Percentiles rank a stretch among this genome's conserved stretches.
Evolutionary conservation across 1,140 invertebrate species (phyloP).

Genomic region (Bombus waltoni): DNA sequence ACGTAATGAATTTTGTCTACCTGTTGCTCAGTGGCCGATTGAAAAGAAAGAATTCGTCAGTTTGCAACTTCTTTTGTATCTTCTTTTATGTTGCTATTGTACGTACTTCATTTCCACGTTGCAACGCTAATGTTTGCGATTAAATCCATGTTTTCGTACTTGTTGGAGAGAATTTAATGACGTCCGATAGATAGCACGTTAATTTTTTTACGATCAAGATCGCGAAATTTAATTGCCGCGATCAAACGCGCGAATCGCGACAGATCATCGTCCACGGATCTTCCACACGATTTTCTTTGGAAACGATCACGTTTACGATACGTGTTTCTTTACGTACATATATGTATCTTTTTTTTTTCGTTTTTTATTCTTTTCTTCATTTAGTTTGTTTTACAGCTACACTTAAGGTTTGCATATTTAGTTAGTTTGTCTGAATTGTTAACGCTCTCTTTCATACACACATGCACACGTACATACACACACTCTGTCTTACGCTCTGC

Average conservation of each 20-base stretch:
- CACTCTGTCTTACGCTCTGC: neutral
- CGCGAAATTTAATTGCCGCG: too few relatives aligned
- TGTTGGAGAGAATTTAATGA: neutral
- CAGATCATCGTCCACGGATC: constrained; percentile 36
- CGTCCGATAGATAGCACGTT: neutral
- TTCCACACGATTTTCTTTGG: constrained; percentile 16
- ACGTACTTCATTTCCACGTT: too few relatives aligned
- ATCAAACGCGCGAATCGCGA: neutral
- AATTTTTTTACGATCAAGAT: neutral
- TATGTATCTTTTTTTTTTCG: neutral
- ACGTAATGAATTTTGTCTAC: too few relatives aligned
- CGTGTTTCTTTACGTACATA: neutral
- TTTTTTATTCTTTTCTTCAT: constrained; percentile 16
- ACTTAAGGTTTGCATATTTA: constrained; percentile 41
- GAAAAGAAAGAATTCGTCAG: too few relatives aligned
- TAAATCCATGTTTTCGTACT: too few relatives aligned
- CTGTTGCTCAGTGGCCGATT: too few relatives aligned
- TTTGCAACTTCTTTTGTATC: too few relatives aligned
- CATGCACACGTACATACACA: neutral
- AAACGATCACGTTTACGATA: constrained; percentile 47
- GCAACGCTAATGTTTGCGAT: too few relatives aligned
- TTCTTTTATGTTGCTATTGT: too few relatives aligned
- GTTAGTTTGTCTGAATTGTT: constrained; percentile 12
- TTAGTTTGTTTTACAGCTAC: constrained; percentile 31
- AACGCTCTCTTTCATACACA: neutral